Conservation (phyloP, 2,113 vertebrate genomes). For the Pogona vitticeps region DNA sequence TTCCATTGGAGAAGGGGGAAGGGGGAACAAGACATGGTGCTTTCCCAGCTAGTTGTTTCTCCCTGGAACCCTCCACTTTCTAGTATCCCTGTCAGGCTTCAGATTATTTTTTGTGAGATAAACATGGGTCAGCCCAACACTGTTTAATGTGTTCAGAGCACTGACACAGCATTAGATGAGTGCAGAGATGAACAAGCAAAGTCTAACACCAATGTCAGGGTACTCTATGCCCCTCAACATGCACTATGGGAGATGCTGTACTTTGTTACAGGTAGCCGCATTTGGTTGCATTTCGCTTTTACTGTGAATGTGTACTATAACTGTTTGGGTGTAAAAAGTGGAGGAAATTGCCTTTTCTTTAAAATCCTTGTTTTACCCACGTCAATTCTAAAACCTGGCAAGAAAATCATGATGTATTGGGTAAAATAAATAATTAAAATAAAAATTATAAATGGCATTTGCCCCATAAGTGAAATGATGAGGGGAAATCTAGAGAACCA, state of each 20-base stretch:
- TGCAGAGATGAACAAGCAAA: too few species aligned
- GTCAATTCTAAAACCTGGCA: neutral
- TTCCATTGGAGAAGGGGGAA: neutral
- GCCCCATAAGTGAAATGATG: neutral
- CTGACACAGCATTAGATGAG: too few species aligned
- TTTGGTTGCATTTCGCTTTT: neutral
- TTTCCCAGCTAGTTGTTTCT: neutral
- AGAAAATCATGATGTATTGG: neutral
- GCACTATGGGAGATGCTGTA: too few species aligned
- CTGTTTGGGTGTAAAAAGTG: neutral
- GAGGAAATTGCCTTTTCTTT: neutral
- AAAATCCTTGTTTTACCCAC: neutral
- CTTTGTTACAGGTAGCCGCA: neutral
- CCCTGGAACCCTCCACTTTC: too few species aligned
- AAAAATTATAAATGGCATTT: neutral
- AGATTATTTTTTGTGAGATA: too few species aligned
- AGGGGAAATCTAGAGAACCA: neutral
- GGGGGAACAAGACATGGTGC: neutral
- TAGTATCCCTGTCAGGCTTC: too few species aligned
- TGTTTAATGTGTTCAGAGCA: too few species aligned
- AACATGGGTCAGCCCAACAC: too few species aligned
- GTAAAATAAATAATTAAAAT: neutral
- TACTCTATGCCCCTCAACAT: too few species aligned
- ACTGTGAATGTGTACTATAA: neutral
- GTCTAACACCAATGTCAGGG: too few species aligned